Percentiles rank a stretch among this genome's conserved stretches.
These are phyloP conservation scores for Peromyscus attwateri DNA, from an alignment of 2,797 vertebrate genomes.

Conservation along the genomic window DNA sequence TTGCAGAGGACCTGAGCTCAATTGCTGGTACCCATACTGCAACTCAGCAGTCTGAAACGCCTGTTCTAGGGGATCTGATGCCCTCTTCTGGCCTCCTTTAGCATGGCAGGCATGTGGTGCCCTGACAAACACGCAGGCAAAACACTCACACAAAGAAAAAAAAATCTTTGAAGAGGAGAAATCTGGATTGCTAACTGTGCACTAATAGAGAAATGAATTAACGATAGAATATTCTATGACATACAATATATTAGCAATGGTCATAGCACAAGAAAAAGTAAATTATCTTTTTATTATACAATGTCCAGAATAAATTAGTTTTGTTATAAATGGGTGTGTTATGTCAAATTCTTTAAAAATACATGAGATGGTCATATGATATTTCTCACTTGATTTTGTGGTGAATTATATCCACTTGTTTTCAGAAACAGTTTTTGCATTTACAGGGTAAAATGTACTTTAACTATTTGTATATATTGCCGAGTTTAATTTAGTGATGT, in stretches of 20 bases:
- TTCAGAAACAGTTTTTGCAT: constrained; percentile 56
- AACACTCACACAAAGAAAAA: background rate
- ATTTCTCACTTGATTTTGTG: constrained; percentile 59
- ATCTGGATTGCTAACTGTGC: constrained; percentile 1
- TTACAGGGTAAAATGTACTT: background rate
- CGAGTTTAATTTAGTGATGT: constrained; percentile 31
- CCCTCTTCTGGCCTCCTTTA: background rate
- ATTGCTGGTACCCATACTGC: background rate
- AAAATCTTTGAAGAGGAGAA: background rate
- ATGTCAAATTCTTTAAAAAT: background rate
- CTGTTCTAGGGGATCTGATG: background rate
- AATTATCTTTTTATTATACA: constrained; percentile 19
- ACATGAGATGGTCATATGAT: constrained; percentile 23
- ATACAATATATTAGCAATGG: constrained; percentile 42
- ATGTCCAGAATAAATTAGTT: background rate
- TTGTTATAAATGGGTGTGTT: background rate
- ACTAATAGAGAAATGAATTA: constrained; percentile 56
- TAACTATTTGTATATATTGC: background rate
- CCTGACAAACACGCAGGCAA: background rate
- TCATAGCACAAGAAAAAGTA: background rate
- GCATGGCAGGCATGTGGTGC: too few relatives aligned
- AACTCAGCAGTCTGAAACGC: background rate
- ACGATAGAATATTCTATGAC: background rate
- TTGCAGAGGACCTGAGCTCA: background rate
- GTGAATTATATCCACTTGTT: constrained; percentile 39